phyloP scores from a whole-genome alignment of 2,888 invertebrate species.

The Diaprepes abbreviatus region DNA sequence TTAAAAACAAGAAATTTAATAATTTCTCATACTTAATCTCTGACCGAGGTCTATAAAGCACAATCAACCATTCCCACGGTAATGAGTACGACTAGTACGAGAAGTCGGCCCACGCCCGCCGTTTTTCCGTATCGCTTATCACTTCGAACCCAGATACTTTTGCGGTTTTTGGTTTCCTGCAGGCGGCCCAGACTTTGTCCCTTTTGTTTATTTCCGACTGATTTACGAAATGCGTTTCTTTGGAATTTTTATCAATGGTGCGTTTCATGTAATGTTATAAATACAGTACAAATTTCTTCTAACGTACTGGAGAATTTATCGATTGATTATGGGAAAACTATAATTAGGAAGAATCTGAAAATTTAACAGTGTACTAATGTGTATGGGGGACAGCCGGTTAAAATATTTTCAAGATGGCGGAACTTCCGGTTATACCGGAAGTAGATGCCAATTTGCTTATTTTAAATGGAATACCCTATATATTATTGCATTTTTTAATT shows the following conservation, averaged over 20 bases:
- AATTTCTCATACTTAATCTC: slow-evolving; percentile 3
- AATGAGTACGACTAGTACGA: slow-evolving; percentile 23
- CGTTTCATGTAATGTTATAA: too few relatives aligned
- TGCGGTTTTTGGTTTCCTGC: slow-evolving; percentile 30
- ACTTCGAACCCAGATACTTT: slow-evolving; percentile 19
- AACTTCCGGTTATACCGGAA: too few relatives aligned
- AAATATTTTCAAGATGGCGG: too few relatives aligned
- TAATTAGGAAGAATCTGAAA: too few relatives aligned
- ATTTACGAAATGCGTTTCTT: not conserved
- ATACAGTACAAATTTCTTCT: too few relatives aligned
- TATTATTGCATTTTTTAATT: too few relatives aligned
- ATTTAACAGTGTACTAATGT: too few relatives aligned
- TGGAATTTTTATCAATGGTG: not conserved
- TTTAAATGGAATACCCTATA: too few relatives aligned
- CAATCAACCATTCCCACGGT: slow-evolving; percentile 27
- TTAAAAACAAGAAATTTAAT: not conserved
- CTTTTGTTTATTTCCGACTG: slow-evolving; percentile 4
- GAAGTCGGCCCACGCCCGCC: slow-evolving; percentile 11
- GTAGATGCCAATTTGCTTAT: too few relatives aligned
- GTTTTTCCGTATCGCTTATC: slow-evolving; percentile 19
- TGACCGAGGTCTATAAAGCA: not conserved
- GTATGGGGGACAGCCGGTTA: too few relatives aligned
- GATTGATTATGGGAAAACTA: too few relatives aligned
- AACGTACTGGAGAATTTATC: too few relatives aligned
- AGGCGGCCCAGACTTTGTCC: slow-evolving; percentile 14